Evolutionary conservation across 2,797 vertebrate genomes (phyloP).

Genomic region (Hafferia zeledoni): DNA sequence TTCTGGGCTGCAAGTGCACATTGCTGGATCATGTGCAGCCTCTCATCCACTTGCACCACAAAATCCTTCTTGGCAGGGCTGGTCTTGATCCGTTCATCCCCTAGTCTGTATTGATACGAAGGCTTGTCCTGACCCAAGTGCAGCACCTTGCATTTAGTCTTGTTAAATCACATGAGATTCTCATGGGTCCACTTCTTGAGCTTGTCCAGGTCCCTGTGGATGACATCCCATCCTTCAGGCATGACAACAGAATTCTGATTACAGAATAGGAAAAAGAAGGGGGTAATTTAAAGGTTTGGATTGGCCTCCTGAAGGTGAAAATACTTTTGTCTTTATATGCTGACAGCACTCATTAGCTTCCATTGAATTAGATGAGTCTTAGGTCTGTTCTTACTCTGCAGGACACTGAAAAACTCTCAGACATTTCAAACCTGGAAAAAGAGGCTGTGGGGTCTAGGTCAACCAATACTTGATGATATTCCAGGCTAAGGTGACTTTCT

Average conservation of each 20-base stretch:
- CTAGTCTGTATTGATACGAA: not conserved
- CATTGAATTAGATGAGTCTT: not conserved
- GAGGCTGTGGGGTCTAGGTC: not conserved
- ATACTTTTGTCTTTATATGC: not conserved
- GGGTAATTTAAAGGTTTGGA: not conserved
- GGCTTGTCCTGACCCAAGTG: not conserved
- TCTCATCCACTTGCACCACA: not conserved
- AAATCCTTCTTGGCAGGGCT: not conserved
- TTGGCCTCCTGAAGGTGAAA: not conserved
- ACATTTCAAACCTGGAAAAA: not conserved
- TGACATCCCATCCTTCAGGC: not conserved
- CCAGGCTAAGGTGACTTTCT: not conserved
- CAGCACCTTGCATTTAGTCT: not conserved
- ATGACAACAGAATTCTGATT: not conserved
- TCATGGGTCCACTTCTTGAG: not conserved
- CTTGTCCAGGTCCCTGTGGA: not conserved
- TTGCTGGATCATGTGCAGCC: not conserved
- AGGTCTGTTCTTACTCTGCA: not conserved
- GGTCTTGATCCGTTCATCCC: not conserved
- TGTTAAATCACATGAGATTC: not conserved
- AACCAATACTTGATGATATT: not conserved
- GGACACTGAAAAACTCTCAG: not conserved
- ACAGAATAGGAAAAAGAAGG: not conserved
- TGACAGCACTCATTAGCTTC: not conserved
- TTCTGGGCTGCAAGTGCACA: no score